phyloP scores from a whole-genome alignment of 2,113 vertebrate genomes.

The Scatophagus argus region DNA sequence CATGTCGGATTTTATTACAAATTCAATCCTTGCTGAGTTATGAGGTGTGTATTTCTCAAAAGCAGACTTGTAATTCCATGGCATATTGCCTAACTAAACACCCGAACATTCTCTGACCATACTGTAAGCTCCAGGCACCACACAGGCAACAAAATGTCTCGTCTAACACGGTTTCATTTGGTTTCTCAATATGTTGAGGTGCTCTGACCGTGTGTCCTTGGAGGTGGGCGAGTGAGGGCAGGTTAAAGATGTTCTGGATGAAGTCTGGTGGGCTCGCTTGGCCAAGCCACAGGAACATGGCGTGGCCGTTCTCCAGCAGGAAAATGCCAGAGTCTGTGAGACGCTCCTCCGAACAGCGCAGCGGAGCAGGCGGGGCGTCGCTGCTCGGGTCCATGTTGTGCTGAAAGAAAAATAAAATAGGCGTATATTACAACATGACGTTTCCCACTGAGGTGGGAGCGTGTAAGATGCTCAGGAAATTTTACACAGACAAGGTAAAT shows the following conservation, averaged over 20 bases:
- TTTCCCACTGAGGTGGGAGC: not conserved
- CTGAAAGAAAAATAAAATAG: constrained; percentile 70
- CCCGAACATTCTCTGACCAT: constrained; percentile 22
- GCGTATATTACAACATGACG: constrained; percentile 2
- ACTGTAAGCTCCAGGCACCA: not conserved
- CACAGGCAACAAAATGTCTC: not conserved
- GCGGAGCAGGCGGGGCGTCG: constrained; percentile 74
- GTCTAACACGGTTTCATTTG: constrained; percentile 2
- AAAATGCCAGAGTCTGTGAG: constrained; percentile 90
- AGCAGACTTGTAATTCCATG: not conserved
- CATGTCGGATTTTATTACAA: not conserved
- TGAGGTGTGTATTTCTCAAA: constrained; percentile 8
- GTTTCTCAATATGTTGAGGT: not conserved
- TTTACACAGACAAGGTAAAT: too few relatives aligned
- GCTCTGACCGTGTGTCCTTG: constrained; percentile 85
- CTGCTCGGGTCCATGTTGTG: constrained; percentile 87
- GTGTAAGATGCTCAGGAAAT: not conserved
- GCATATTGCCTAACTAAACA: not conserved
- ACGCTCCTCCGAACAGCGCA: constrained; percentile 93
- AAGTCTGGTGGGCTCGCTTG: constrained; percentile 87
- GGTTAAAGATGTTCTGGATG: constrained; percentile 91
- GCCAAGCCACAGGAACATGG: constrained; percentile 93
- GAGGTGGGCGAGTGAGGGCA: constrained; percentile 91
- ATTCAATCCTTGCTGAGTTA: not conserved
- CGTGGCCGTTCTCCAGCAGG: constrained; percentile 90